Conservation (phyloP, 2,113 vertebrate species). For the Sander vitreus region DNA sequence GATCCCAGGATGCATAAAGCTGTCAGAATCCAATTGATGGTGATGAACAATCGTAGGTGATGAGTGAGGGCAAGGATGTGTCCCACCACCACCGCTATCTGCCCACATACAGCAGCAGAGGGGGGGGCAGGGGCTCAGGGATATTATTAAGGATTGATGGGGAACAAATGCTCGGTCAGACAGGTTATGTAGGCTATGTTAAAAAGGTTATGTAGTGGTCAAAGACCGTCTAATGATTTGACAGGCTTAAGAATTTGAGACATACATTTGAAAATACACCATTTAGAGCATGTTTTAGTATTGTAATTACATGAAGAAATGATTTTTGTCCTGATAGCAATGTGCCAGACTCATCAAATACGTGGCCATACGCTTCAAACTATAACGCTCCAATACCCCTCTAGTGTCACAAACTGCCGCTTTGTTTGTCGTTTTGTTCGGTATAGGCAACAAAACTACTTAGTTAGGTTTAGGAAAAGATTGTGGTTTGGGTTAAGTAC, state of each 20-base stretch:
- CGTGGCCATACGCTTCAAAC: too few relatives aligned
- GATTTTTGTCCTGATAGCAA: not conserved
- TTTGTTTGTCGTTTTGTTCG: too few relatives aligned
- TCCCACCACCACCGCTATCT: not conserved
- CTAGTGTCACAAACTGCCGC: too few relatives aligned
- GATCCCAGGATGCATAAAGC: slow-evolving; percentile 64
- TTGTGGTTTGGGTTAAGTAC: too few relatives aligned
- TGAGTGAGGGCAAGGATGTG: slow-evolving; percentile 24
- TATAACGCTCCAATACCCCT: too few relatives aligned
- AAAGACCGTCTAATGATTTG: not conserved
- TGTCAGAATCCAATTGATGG: slow-evolving; percentile 58
- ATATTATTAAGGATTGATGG: too few relatives aligned
- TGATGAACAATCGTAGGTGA: slow-evolving; percentile 47
- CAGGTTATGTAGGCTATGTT: not conserved
- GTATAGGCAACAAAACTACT: too few relatives aligned
- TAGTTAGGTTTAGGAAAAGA: too few relatives aligned
- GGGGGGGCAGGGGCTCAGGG: not conserved
- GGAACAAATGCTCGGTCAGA: not conserved
- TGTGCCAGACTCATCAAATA: too few relatives aligned
- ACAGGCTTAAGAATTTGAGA: not conserved
- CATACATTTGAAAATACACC: not conserved
- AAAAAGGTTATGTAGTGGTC: not conserved
- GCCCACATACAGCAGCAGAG: not conserved
- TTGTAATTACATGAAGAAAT: not conserved
- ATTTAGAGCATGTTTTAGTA: not conserved